Evolutionary conservation across 2,888 invertebrate species (phyloP).

Genomic region (Diachrysia chrysitis): DNA sequence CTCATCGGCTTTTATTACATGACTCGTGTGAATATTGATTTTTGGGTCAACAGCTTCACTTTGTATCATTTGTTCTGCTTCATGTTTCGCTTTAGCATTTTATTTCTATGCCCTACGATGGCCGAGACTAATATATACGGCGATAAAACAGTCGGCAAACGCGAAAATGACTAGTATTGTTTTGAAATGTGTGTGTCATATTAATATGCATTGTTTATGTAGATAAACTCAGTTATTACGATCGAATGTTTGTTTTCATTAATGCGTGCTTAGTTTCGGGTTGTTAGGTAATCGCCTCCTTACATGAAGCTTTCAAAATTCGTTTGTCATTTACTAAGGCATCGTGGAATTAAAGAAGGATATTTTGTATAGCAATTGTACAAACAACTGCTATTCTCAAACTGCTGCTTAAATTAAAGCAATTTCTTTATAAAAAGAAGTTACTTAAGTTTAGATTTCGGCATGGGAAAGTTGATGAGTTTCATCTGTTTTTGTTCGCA

Average conservation of each 20-base stretch:
- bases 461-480: not conserved
- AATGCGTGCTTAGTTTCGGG: constrained; percentile 20
- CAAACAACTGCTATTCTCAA: too few species aligned
- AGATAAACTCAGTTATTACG: constrained; percentile 43
- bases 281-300: not conserved
- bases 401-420: too few species aligned
- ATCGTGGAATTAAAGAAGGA: too few species aligned
- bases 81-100: constrained; percentile 66
- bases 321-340: too few species aligned
- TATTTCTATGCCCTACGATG: constrained; percentile 68
- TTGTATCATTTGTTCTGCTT: constrained; percentile 72
- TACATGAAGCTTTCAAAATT: not conserved
- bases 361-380: too few species aligned
- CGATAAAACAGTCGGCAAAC: constrained; percentile 62
- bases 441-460: too few species aligned
- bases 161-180: constrained; percentile 54
- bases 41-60: constrained; percentile 85
- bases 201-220: constrained; percentile 57
- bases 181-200: constrained; percentile 51
- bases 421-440: too few species aligned
- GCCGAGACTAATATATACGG: constrained; percentile 66
- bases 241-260: constrained; percentile 50
- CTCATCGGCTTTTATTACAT: constrained; percentile 82
- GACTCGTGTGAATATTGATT: constrained; percentile 85
- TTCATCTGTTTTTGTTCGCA: constrained; percentile 76